phyloP scores from a whole-genome alignment of 2,113 vertebrate species.

The Opisthocomus hoazin region DNA sequence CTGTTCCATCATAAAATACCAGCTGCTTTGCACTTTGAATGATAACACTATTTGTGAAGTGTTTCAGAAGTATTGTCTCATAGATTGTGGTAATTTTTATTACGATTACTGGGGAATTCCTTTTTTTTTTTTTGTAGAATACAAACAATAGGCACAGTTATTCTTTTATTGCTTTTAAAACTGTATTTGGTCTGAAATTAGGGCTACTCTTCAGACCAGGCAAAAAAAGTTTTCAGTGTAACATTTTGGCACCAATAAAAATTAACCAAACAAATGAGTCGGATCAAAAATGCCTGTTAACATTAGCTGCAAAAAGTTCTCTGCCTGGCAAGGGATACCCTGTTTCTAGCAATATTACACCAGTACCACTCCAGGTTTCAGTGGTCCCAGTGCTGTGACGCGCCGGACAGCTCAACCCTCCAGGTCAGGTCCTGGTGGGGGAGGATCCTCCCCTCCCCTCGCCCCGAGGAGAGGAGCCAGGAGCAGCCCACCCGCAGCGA shows the following conservation, averaged over 20 bases:
- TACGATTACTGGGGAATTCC: background rate
- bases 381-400: background rate
- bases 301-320: background rate
- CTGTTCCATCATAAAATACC: slow-evolving; percentile 22
- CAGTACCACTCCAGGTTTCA: background rate
- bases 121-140: background rate
- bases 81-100: background rate
- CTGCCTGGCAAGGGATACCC: background rate
- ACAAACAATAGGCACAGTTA: background rate
- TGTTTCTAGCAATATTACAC: background rate
- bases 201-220: background rate
- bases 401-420: background rate
- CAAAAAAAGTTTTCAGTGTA: background rate
- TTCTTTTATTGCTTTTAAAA: background rate
- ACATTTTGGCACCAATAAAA: background rate
- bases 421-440: too few species aligned
- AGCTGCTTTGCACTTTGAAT: slow-evolving; percentile 20
- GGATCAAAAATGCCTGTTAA: background rate
- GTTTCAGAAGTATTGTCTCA: slow-evolving; percentile 23
- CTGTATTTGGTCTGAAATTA: background rate
- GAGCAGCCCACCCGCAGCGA: background rate
- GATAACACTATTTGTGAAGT: slow-evolving; percentile 16
- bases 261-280: background rate
- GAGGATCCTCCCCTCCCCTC: background rate
- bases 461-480: fast-evolving